These are phyloP conservation scores for Colinus virginianus DNA, from an alignment of 2,113 vertebrate species.

Conservation along the genomic window DNA sequence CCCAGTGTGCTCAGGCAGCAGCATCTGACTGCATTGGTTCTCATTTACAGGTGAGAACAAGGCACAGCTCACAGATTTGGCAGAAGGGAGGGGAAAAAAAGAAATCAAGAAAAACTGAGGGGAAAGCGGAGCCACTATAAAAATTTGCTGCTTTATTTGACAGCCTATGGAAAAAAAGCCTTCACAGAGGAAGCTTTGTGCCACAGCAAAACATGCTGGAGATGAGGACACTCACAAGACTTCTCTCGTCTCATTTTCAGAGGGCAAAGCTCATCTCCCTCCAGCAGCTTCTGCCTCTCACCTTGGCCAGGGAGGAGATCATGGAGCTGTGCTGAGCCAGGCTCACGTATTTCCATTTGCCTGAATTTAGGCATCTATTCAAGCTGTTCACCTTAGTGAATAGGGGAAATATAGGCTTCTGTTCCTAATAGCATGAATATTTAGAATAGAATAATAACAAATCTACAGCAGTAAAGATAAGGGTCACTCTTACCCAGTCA, in stretches of 20 bases:
- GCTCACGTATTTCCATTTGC: fast-evolving
- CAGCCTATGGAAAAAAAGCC: neutral
- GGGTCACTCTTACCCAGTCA: neutral
- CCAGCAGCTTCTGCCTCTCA: neutral
- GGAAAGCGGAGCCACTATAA: neutral
- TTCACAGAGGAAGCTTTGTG: neutral
- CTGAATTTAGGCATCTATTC: no score
- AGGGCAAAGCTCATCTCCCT: neutral
- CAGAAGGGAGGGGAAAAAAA: neutral
- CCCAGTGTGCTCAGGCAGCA: neutral
- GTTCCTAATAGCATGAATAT: fast-evolving
- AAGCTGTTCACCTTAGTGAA: neutral
- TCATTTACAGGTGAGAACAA: neutral
- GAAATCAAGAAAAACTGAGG: neutral
- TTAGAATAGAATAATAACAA: neutral
- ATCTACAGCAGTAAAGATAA: neutral
- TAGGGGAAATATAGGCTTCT: neutral
- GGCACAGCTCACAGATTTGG: no score
- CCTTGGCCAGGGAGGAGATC: fast-evolving
- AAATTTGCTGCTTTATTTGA: neutral
- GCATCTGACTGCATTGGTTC: neutral
- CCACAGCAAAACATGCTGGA: neutral
- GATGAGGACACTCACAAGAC: fast-evolving
- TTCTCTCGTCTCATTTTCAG: neutral
- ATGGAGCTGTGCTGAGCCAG: neutral